Evolutionary conservation across 2,888 invertebrate species (phyloP), one percentile per base, ranked within the genome.

Genomic region (Ectobius pallidus): DNA sequence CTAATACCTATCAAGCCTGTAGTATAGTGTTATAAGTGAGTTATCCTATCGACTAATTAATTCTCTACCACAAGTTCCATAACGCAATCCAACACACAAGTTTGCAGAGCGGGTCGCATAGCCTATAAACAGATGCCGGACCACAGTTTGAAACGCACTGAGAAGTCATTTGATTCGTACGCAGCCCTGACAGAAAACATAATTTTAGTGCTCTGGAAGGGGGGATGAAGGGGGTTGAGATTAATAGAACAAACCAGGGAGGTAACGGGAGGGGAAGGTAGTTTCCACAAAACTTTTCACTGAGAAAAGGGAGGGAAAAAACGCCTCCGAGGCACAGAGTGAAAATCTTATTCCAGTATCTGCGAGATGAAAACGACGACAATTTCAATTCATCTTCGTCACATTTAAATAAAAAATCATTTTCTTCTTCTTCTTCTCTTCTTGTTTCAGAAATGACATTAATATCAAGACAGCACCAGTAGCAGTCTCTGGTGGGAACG

Each of bases 371-470:
- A 70, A 70, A 71, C 20, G 39, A 69, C 62, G 68, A 34, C 68
- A 71, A 68, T 74, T 74, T 67, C 71, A 69, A 71, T 69, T 68
- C 71, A 52, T 74, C 71, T 74, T 71, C 74, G 44, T 74, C 71
- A 62, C 55, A 70, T 70, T 73, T 55, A 63, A 63, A 46, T 30
- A 63, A 62, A 68, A 69, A 46, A 55, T 55, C 39, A 70, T 63
- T 70, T 65, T 46, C 63, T 39, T n/a, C n/a, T n/a, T n/a, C n/a
- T n/a, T n/a, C n/a, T n/a, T n/a, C n/a, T n/a, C 32, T 67, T 67
- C 42, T n/a, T n/a, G n/a, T n/a, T n/a, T n/a, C n/a, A n/a, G n/a
- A n/a, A n/a, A n/a, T n/a, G n/a, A n/a, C n/a, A n/a, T n/a, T n/a
- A n/a, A n/a, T n/a, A n/a, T n/a, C n/a, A n/a, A n/a, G n/a, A n/a